Base-by-base conservation (phyloP, 2,797 vertebrate species). In the Falco biarmicus region DNA sequence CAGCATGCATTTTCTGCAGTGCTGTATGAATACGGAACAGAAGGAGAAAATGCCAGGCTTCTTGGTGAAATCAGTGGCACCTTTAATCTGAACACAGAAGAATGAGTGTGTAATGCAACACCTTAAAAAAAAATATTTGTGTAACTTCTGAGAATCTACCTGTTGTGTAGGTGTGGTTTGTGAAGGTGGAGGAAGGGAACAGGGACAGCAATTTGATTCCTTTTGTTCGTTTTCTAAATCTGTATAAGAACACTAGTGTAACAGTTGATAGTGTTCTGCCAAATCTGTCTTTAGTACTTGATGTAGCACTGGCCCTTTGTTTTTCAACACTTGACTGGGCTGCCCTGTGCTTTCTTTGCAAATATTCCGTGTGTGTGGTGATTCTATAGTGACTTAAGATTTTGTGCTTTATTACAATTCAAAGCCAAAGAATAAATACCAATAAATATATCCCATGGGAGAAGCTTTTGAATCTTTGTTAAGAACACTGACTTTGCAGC, bases 361-460 rank as follows among this genome's bases (percentile, higher is more conserved):
- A 45, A 10, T 63, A 74, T 48, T 84, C 31, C 9, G 7, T 0
- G 0, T 15, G 4, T 87, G 24, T 3, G 0, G 20, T 77, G 22
- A 74, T 87, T 78, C 32, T 59, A 0, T 34, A 77, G 11, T 17
- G 54, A 65, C 18, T 84, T 79, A 57, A 41, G 47, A 61, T 50
- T 61, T 53, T 48, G 11, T 95, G 11, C 15, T 89, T 75, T 79
- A 37, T 71, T 75, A 43, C 17, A 18, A 15, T 89, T 75, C 26
- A 76, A 60, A 92, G 15, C 25, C 21, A 41, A 84, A 84, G 31
- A 73, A 69, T 68, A 84, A 75, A 69, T 81, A 24, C 9, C 8
- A 34, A 14, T 54, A 82, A 73, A 54, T 69, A 29, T 4, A 91
- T 66, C 34, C 25, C 10, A 11, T 18, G 5, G 37, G 54, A 61